These are phyloP conservation scores for Chelonus formosanus DNA, from an alignment of 2,888 invertebrate genomes.

Conservation along the genomic window DNA sequence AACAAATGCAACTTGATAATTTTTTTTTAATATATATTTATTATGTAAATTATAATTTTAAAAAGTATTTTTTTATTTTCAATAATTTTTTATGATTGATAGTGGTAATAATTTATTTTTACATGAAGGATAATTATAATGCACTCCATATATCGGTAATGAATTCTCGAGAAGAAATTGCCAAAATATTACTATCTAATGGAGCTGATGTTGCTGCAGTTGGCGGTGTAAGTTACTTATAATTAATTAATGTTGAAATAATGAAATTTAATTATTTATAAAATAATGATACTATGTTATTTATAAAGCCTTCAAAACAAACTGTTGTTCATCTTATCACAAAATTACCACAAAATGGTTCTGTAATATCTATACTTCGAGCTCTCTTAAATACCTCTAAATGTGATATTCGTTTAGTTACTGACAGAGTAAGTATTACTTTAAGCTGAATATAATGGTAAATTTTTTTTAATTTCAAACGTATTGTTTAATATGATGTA, in stretches of 20 bases:
- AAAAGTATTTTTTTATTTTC: background rate
- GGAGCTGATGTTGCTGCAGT: constrained; percentile 91
- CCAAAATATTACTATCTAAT: constrained; percentile 86
- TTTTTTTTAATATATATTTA: constrained; percentile 9
- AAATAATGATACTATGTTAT: background rate
- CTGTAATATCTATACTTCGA: constrained; percentile 89
- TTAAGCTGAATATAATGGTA: no score
- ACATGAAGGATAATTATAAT: constrained; percentile 89
- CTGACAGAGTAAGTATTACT: constrained; percentile 81
- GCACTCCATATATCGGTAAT: constrained; percentile 94
- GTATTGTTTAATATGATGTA: no score
- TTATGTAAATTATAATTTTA: background rate
- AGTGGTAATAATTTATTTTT: constrained; percentile 53
- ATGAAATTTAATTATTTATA: background rate
- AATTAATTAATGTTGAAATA: no score
- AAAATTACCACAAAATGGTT: constrained; percentile 84
- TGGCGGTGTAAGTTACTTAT: constrained; percentile 84
- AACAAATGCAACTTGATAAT: background rate
- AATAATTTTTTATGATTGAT: background rate
- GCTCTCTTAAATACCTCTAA: constrained; percentile 87
- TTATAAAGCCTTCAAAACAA: constrained; percentile 84
- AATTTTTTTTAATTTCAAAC: no score
- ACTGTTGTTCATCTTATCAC: constrained; percentile 96
- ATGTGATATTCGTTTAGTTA: constrained; percentile 86
- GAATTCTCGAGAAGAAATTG: constrained; percentile 94